Percentiles rank a stretch among this genome's conserved stretches.
Conservation (phyloP, 2,888 invertebrate genomes). For the Dorcus parallelipipedus region DNA sequence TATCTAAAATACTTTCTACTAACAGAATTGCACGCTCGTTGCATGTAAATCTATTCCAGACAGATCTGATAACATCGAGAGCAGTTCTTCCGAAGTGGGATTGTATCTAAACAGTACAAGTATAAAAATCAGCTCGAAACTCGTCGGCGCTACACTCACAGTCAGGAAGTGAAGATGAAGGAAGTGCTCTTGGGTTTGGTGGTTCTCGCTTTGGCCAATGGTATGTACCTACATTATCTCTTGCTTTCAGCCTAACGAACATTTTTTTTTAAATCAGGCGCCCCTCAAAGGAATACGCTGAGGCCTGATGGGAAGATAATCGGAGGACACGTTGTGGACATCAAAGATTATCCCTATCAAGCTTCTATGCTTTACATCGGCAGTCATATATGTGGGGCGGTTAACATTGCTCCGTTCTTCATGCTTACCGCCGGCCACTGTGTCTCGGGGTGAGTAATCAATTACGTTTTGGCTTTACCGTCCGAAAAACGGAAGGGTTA, state of each 20-base stretch:
- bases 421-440: constrained; percentile 56
- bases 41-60: too few species aligned
- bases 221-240: neutral
- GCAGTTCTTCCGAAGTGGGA: too few species aligned
- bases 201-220: neutral
- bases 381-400: constrained; percentile 55
- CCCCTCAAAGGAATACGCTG: constrained; percentile 24
- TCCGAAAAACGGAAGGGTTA: neutral
- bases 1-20: too few species aligned
- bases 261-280: neutral
- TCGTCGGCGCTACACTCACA: too few species aligned
- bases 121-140: too few species aligned
- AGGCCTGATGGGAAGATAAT: constrained; percentile 44
- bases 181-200: neutral
- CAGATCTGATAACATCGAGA: too few species aligned
- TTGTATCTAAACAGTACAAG: too few species aligned
- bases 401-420: constrained; percentile 51
- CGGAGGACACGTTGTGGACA: constrained; percentile 51
- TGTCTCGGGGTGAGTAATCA: constrained; percentile 30
- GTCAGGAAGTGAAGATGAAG: neutral
- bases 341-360: constrained; percentile 55
- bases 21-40: too few species aligned
- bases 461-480: neutral
- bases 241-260: neutral
- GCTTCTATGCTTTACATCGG: constrained; percentile 51